Conservation (phyloP, 2,888 invertebrate genomes). For the Conops quadrifasciatus region DNA sequence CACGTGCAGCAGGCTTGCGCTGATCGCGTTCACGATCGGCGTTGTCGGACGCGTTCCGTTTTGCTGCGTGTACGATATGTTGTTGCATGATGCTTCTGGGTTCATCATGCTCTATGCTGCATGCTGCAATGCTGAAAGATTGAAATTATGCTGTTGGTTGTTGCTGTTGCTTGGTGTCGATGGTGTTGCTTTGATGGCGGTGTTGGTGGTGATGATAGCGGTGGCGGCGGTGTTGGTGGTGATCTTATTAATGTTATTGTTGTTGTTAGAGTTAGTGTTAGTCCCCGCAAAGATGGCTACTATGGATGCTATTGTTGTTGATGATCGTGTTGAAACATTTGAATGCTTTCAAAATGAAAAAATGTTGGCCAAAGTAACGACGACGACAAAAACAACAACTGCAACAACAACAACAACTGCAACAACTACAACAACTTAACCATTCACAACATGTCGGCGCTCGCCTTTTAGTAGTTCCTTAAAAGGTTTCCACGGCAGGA, state of each 20-base stretch:
- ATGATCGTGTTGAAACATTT: slow-evolving; percentile 37
- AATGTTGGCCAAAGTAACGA: not conserved
- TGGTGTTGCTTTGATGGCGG: slow-evolving; percentile 20
- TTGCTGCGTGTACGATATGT: slow-evolving; percentile 22
- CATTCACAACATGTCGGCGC: too few species aligned
- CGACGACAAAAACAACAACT: not conserved
- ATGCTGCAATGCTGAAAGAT: not conserved
- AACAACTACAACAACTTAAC: too few species aligned
- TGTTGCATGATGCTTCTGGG: slow-evolving; percentile 16
- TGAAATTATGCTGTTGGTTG: not conserved
- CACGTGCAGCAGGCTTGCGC: slow-evolving; percentile 49
- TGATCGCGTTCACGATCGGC: not conserved
- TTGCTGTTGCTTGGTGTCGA: slow-evolving; percentile 23
- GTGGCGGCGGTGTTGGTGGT: slow-evolving; percentile 15
- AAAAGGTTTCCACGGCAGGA: slow-evolving; percentile 16
- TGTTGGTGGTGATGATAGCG: slow-evolving; percentile 11
- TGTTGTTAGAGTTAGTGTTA: too few species aligned
- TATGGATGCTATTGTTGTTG: too few species aligned
- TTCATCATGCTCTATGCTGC: not conserved
- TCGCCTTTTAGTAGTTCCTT: not conserved
- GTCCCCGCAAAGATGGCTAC: too few species aligned
- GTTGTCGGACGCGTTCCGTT: slow-evolving; percentile 32
- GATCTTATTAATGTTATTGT: slow-evolving; percentile 13
- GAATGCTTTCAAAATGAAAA: slow-evolving; percentile 31
- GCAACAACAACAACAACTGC: not conserved